phyloP scores from a whole-genome alignment of 2,113 vertebrate genomes.

The Aythya baeri region DNA sequence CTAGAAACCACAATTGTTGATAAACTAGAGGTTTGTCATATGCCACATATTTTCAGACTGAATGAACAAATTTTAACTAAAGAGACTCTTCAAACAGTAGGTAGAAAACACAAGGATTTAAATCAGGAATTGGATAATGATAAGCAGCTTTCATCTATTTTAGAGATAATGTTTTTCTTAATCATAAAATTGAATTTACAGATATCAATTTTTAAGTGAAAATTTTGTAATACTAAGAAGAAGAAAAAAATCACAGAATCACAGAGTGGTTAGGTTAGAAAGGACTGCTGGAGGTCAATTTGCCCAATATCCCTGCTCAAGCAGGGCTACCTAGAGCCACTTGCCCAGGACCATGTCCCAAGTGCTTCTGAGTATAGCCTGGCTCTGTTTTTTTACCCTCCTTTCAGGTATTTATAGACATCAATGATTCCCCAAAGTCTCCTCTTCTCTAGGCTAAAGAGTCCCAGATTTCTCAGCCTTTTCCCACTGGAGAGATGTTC shows the following conservation, averaged over 20 bases:
- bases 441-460: not conserved
- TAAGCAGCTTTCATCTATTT: constrained; percentile 33
- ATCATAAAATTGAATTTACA: constrained; percentile 28
- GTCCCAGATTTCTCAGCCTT: not conserved
- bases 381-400: not conserved
- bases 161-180: constrained; percentile 14
- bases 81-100: constrained; percentile 29
- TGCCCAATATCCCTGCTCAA: not conserved
- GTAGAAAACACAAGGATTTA: constrained; percentile 26
- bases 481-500: not conserved
- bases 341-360: not conserved
- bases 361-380: not conserved
- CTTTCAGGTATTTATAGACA: not conserved
- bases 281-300: not conserved
- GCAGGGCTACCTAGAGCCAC: not conserved
- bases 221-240: not conserved
- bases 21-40: constrained; percentile 2
- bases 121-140: constrained; percentile 24
- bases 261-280: not conserved
- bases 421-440: not conserved
- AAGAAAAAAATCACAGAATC: not conserved
- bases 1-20: not conserved
- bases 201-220: constrained; percentile 13
- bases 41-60: not conserved
- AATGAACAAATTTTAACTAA: constrained; percentile 16